Base-by-base conservation (phyloP, 1,140 invertebrate genomes). In the Acarapis woodi region DNA sequence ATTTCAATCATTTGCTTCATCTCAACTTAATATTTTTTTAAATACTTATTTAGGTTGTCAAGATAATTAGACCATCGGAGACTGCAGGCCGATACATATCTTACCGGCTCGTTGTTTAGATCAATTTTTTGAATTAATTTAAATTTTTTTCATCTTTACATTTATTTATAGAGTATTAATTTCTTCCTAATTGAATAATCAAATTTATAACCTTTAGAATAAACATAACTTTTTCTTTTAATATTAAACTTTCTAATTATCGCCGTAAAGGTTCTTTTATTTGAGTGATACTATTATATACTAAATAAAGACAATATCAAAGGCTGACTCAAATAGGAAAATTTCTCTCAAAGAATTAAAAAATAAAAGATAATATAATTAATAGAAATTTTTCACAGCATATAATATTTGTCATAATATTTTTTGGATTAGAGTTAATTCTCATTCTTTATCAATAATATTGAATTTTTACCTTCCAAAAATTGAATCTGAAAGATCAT, bases 61-160 rank as follows among this genome's bases (percentile, higher is more conserved):
- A 96, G 61, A 97, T 97, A 51, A 87, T 94, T 50, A 62, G 90
- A 46, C 72, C 83, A 3, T 93, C 83, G 15, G 90, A 96, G 63
- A 97, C 90, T 32, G 90, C 90, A 19, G 90, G 90, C 32, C 65
- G 88, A 54, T 97, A 97, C 53, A 93, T 97, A 56, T 94, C 87
- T 22, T 97, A 97, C 54, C 66, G 90, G 53, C 64, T 94, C 41
- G 83, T 94, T 37, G 85, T 83, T 53, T 93, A 56, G 71, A 39
- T 28, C 18, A 25, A 24, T 33, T 16, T 16, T 5, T 4, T 9
- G 5, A 33, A n/a, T 18, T 4, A 8, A 19, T 12, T 33, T n/a
- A 22, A 33, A 19, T 15, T 16, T 5, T n/a, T n/a, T 19, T 19
- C 6, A 19, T 16, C 32, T 18, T 4, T 12, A 33, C 15, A 15